phyloP scores from a whole-genome alignment of 64 coral and sea anemone genomes.

The Trachythela sp. region DNA sequence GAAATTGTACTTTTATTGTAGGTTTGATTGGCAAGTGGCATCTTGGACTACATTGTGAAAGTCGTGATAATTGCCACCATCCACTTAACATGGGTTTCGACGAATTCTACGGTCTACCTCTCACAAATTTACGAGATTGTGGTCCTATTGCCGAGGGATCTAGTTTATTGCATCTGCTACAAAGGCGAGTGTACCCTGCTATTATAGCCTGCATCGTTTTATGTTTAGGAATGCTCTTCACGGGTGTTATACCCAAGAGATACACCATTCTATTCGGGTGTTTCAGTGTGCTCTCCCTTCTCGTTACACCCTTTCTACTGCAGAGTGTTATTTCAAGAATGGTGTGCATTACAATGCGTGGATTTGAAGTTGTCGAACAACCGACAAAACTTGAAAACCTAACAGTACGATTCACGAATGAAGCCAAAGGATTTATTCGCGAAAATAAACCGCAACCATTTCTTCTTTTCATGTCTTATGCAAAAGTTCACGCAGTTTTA shows the following conservation, averaged over 20 bases:
- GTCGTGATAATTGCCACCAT: constrained; percentile 27
- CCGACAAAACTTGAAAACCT: background rate
- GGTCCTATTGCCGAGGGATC: constrained; percentile 8
- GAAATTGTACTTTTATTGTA: background rate
- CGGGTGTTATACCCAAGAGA: background rate
- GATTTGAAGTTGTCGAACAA: constrained; percentile 30
- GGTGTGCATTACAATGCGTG: constrained; percentile 26
- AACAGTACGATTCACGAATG: constrained; percentile 25
- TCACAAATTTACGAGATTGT: constrained; percentile 36
- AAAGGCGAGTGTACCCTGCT: background rate
- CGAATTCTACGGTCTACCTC: constrained; percentile 30
- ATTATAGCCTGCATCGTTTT: background rate
- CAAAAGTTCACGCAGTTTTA: constrained; percentile 31
- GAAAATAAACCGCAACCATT: constrained; percentile 26
- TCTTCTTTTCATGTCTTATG: constrained; percentile 38
- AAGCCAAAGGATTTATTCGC: constrained; percentile 20
- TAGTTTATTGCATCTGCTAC: constrained; percentile 4
- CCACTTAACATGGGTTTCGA: constrained; percentile 35
- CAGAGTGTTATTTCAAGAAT: background rate
- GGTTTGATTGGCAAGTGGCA: constrained; percentile 47
- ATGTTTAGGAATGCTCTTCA: background rate
- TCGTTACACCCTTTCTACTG: background rate
- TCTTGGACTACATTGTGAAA: constrained; percentile 32
- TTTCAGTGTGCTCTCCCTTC: background rate
- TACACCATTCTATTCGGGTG: background rate